These are phyloP conservation scores for Linyphia triangularis DNA, from an alignment of 2,888 invertebrate species.

Conservation along the genomic window DNA sequence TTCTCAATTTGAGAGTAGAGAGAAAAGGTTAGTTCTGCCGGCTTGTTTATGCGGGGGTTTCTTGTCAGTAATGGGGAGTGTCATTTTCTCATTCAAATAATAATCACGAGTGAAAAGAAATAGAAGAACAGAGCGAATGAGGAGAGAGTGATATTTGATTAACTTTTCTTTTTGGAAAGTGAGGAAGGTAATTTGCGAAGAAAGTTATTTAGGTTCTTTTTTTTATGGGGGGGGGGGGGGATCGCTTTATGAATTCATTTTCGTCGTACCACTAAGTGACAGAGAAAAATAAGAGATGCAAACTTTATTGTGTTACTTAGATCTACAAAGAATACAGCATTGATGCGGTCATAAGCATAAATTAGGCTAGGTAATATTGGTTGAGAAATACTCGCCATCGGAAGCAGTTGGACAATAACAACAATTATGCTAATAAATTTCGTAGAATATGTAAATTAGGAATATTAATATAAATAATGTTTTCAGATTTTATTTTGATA, in stretches of 20 bases:
- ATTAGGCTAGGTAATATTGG: not conserved
- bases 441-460: too few species aligned
- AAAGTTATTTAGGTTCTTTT: not conserved
- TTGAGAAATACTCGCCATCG: not conserved
- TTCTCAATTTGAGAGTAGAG: conserved; percentile 47
- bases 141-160: conserved; percentile 41
- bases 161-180: not conserved
- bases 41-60: not conserved
- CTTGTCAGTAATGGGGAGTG: not conserved
- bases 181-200: conserved; percentile 13
- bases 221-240: too few species aligned
- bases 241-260: not conserved
- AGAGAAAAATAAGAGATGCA: not conserved
- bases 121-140: not conserved
- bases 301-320: not conserved
- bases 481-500: too few species aligned
- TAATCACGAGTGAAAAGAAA: conserved; percentile 53
- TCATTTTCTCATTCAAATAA: conserved; percentile 64
- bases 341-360: not conserved
- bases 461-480: too few species aligned
- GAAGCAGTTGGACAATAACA: not conserved
- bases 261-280: not conserved
- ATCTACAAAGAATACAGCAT: not conserved
- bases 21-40: conserved; percentile 18
- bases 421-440: too few species aligned